phyloP scores from a whole-genome alignment of 35 echinoderm and acorn worm species.

The Chiridota heheva region DNA sequence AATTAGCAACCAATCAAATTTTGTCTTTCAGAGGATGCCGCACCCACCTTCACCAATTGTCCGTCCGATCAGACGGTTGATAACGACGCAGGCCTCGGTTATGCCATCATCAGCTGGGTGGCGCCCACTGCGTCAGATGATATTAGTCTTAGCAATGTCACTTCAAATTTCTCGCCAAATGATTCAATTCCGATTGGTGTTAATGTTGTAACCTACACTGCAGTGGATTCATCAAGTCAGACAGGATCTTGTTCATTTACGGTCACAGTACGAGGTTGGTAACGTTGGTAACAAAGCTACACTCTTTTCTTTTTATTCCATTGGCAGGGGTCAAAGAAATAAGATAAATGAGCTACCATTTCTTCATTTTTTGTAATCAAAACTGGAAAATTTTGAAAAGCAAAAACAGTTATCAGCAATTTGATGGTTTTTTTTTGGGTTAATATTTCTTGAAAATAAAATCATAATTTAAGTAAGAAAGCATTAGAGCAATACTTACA shows the following conservation, averaged over 20 bases:
- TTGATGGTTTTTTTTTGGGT: too few relatives aligned
- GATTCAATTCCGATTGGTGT: slow-evolving; percentile 29
- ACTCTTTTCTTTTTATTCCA: too few relatives aligned
- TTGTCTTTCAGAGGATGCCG: slow-evolving; percentile 1
- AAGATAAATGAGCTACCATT: not conserved
- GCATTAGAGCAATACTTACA: too few relatives aligned
- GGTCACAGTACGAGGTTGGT: not conserved
- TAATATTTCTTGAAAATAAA: too few relatives aligned
- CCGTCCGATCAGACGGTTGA: slow-evolving; percentile 11
- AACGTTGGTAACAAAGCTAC: too few relatives aligned
- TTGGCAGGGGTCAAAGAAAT: too few relatives aligned
- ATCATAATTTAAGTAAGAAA: too few relatives aligned
- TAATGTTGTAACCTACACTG: slow-evolving; percentile 14
- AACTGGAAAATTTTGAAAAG: not conserved
- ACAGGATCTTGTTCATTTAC: not conserved
- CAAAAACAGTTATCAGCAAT: not conserved
- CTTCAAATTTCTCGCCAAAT: slow-evolving; percentile 16
- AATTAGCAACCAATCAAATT: not conserved
- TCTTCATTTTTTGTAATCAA: not conserved
- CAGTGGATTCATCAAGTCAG: not conserved
- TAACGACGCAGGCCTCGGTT: slow-evolving; percentile 25
- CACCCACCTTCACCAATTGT: slow-evolving; percentile 24
- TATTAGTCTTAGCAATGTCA: not conserved
- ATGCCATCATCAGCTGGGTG: slow-evolving; percentile 44
- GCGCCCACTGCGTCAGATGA: slow-evolving; percentile 50